These are phyloP conservation scores for Dysidea cf. avara DNA, from an alignment of 37 sponge, comb jelly and placozoan species.

Conservation along the genomic window DNA sequence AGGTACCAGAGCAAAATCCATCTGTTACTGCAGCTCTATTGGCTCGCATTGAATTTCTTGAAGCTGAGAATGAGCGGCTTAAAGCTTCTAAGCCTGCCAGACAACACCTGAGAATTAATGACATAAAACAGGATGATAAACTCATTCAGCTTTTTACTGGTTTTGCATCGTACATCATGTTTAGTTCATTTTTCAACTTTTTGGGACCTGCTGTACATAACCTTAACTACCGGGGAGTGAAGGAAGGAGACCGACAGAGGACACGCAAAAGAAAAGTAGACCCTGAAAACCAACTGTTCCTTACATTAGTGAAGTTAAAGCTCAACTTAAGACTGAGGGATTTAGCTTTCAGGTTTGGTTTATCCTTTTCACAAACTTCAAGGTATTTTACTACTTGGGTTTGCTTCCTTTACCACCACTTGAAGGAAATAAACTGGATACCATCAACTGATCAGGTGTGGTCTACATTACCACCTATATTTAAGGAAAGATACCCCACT, in stretches of 20 bases:
- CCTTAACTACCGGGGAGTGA: conserved; percentile 50
- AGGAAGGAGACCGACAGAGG: conserved; percentile 1
- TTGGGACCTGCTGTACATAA: conserved; percentile 41
- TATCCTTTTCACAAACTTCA: conserved; percentile 31
- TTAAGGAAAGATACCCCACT: conserved; percentile 25
- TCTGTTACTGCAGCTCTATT: too few species aligned
- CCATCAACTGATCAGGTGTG: conserved; percentile 39
- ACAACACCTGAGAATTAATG: too few species aligned
- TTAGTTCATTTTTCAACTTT: conserved; percentile 47
- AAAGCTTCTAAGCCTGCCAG: not conserved
- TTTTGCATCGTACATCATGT: conserved; percentile 35
- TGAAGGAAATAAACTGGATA: conserved; percentile 38
- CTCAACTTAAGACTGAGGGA: conserved; percentile 19
- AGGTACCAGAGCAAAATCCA: too few species aligned
- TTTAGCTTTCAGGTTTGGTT: conserved; percentile 38
- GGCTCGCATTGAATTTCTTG: conserved; percentile 34
- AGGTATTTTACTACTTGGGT: conserved; percentile 43
- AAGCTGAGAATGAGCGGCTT: conserved; percentile 28
- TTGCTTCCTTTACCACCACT: conserved; percentile 41
- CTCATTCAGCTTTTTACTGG: conserved; percentile 34
- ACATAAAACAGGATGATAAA: conserved; percentile 18
- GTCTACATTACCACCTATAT: conserved; percentile 31
- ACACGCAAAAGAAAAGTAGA: conserved; percentile 27
- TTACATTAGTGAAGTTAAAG: conserved; percentile 31
- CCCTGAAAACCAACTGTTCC: conserved; percentile 39